Percentiles rank a stretch among this genome's conserved stretches.
Conservation (phyloP, 2,113 vertebrate species). For the Cairina moschata region DNA sequence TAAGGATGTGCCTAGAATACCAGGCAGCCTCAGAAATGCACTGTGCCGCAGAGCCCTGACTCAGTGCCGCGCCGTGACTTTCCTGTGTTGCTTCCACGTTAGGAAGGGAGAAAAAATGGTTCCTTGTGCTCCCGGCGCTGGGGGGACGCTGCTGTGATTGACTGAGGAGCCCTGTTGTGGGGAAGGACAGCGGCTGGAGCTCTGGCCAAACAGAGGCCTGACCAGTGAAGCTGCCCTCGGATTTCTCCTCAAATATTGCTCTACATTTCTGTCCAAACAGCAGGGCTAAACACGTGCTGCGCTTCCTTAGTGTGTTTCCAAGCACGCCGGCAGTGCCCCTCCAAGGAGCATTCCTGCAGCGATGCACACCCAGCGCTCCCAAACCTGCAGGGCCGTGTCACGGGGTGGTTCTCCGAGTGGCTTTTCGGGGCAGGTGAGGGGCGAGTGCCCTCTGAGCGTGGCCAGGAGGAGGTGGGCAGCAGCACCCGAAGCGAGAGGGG, state of each 20-base stretch:
- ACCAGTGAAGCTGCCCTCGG: neutral
- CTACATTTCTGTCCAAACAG: neutral
- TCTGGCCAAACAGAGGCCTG: neutral
- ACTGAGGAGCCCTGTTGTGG: neutral
- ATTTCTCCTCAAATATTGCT: neutral
- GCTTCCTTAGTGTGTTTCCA: constrained; percentile 13
- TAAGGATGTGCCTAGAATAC: constrained; percentile 73
- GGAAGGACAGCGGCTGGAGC: neutral
- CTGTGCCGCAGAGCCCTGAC: constrained; percentile 67
- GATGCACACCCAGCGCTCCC: neutral
- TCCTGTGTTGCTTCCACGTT: neutral
- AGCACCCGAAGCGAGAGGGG: neutral
- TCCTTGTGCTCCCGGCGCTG: neutral
- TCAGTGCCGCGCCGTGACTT: constrained; percentile 56
- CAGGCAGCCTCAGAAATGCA: constrained; percentile 66
- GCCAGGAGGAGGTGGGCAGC: neutral
- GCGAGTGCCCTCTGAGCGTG: neutral
- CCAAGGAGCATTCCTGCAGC: neutral
- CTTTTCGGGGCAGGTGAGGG: neutral
- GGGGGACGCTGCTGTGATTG: constrained; percentile 47
- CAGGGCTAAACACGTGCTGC: neutral
- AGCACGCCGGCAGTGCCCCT: neutral
- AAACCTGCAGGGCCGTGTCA: neutral
- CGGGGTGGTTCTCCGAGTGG: neutral
- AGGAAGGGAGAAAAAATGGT: constrained; percentile 44